These are phyloP conservation scores for Formica aserva DNA, from an alignment of 2,888 invertebrate species.

Conservation along the genomic window DNA sequence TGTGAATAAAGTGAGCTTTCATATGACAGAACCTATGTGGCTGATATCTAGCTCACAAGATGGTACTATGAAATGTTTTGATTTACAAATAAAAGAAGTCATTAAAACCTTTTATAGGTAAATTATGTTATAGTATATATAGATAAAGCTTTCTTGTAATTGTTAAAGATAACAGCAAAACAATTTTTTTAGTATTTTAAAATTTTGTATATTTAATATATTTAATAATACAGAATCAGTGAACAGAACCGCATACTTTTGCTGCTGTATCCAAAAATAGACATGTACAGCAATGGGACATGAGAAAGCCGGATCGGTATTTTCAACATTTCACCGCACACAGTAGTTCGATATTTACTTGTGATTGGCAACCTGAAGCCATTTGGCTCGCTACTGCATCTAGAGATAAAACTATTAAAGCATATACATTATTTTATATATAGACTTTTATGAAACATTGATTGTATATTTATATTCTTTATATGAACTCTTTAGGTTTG, in stretches of 20 bases:
- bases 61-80: slow-evolving; percentile 98
- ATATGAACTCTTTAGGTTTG: too few species aligned
- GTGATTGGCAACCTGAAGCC: slow-evolving; percentile 98
- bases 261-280: slow-evolving; percentile 98
- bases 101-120: slow-evolving; percentile 92
- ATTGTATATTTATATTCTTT: too few species aligned
- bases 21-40: slow-evolving; percentile 93
- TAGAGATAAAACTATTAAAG: too few species aligned
- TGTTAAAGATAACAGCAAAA: neutral
- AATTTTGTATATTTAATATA: slow-evolving; percentile 47
- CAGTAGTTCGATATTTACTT: slow-evolving; percentile 97
- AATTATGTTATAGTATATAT: neutral
- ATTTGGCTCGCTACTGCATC: slow-evolving; percentile 98
- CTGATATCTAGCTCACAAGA: slow-evolving; percentile 99
- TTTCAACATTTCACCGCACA: slow-evolving; percentile 97
- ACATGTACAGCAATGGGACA: slow-evolving; percentile 97
- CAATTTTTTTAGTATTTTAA: neutral
- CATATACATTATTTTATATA: too few species aligned
- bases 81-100: slow-evolving; percentile 93
- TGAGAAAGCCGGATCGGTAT: slow-evolving; percentile 93
- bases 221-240: slow-evolving; percentile 96
- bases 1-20: slow-evolving; percentile 97
- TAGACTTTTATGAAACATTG: too few species aligned
- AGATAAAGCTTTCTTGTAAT: neutral
- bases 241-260: slow-evolving; percentile 92